These are phyloP conservation scores for Whitmania pigra DNA, from an alignment of 1,140 invertebrate genomes.

Conservation along the genomic window DNA sequence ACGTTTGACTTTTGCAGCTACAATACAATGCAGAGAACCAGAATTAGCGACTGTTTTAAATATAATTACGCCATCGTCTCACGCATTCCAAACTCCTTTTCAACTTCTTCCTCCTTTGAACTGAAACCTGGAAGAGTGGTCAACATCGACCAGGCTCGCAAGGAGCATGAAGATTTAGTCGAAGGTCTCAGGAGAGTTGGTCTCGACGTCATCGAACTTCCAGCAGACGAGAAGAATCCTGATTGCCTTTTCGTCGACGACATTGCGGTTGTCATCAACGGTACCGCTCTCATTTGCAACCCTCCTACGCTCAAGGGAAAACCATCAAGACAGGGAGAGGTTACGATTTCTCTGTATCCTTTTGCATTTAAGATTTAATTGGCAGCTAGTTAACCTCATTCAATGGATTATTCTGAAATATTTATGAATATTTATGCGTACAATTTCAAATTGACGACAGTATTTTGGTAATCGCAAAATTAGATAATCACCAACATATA, in stretches of 20 bases:
- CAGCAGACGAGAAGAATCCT: conserved; percentile 67
- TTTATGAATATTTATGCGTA: neutral
- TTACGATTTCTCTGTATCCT: conserved; percentile 33
- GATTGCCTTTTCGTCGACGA: conserved; percentile 76
- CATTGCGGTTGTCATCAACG: conserved; percentile 75
- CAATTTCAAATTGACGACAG: too few species aligned
- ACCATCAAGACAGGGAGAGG: conserved; percentile 54
- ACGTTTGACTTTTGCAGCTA: neutral
- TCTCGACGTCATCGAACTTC: conserved; percentile 78
- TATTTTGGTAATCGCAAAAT: too few species aligned
- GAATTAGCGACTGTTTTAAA: conserved; percentile 21
- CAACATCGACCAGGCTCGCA: conserved; percentile 28
- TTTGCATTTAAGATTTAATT: neutral
- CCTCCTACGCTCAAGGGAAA: conserved; percentile 31
- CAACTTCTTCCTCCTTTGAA: conserved; percentile 19
- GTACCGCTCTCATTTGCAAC: conserved; percentile 68
- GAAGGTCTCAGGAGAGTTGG: conserved; percentile 60
- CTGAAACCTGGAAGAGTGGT: conserved; percentile 22
- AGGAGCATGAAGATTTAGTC: conserved; percentile 27
- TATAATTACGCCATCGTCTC: conserved; percentile 27
- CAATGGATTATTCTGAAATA: neutral
- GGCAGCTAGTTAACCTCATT: neutral
- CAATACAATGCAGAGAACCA: neutral
- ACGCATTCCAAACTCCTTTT: conserved; percentile 25
- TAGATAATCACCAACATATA: too few species aligned